These are phyloP conservation scores for Coleophora deauratella DNA, from an alignment of 2,888 invertebrate species.

Conservation along the genomic window DNA sequence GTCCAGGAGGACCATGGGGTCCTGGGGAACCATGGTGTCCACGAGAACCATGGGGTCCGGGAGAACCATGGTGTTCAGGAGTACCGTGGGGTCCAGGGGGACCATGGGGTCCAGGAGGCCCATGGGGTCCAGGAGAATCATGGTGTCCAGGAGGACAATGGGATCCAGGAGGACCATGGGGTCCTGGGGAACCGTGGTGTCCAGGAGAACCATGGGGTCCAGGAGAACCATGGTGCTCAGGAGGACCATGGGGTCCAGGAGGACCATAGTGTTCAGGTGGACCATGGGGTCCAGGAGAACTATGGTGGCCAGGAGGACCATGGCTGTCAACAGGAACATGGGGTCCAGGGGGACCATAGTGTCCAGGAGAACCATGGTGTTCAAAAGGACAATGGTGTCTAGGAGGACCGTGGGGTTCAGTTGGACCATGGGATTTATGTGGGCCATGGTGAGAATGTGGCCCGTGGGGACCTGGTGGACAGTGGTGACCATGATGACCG, in stretches of 20 bases:
- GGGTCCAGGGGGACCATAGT: too few relatives aligned
- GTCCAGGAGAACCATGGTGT: too few relatives aligned
- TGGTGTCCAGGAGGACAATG: constrained; percentile 1
- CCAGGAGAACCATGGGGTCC: constrained; percentile 1
- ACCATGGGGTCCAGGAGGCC: constrained; percentile 20
- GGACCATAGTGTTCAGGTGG: too few relatives aligned
- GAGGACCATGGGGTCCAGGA: constrained; percentile 1
- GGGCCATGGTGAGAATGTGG: not conserved
- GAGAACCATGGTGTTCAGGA: constrained; percentile 17
- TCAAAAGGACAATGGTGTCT: not conserved
- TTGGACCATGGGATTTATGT: too few relatives aligned
- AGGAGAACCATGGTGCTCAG: not conserved
- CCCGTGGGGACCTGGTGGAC: not conserved
- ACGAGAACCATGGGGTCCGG: constrained; percentile 19
- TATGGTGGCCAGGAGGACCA: not conserved
- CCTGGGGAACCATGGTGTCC: constrained; percentile 1
- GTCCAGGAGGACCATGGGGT: not conserved
- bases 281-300: too few relatives aligned
- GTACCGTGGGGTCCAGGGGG: constrained; percentile 3
- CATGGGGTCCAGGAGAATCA: constrained; percentile 16
- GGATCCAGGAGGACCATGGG: not conserved
- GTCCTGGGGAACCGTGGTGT: constrained; percentile 6
- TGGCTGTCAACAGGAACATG: too few relatives aligned
- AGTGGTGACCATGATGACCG: not conserved
- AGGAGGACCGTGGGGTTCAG: too few relatives aligned